These are phyloP conservation scores for Phaethornis superciliosus DNA, from an alignment of 2,113 vertebrate species.

Conservation along the genomic window DNA sequence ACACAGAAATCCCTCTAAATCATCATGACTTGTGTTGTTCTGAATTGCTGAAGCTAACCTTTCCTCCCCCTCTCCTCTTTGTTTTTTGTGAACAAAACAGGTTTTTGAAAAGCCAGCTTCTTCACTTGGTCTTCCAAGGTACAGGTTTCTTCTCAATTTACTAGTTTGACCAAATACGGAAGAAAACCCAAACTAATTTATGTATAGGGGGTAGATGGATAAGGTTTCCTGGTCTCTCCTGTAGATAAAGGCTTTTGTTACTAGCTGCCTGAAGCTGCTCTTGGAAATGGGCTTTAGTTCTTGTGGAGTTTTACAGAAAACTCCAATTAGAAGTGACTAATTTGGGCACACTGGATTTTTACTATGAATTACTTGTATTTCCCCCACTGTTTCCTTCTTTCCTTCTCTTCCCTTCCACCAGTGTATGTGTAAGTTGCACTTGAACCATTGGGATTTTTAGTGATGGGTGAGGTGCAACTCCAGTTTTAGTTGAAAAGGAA, in stretches of 20 bases:
- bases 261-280: background rate
- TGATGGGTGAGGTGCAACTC: background rate
- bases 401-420: background rate
- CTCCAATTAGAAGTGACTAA: background rate
- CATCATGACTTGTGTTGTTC: background rate
- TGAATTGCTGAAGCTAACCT: constrained; percentile 59
- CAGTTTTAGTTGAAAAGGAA: background rate
- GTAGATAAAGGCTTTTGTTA: background rate
- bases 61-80: constrained; percentile 31
- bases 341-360: background rate
- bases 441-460: background rate
- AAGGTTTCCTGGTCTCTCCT: background rate
- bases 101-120: constrained; percentile 74
- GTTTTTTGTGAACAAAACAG: constrained; percentile 68
- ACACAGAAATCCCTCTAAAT: constrained; percentile 19
- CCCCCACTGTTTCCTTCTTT: background rate
- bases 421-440: background rate
- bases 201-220: background rate
- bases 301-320: background rate
- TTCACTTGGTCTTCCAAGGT: constrained; percentile 77
- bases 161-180: background rate
- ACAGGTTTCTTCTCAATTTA: constrained; percentile 60
- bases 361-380: background rate
- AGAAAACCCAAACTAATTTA: background rate
- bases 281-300: background rate